Evolutionary conservation across 2,888 invertebrate species (phyloP).

Genomic region (Poecilobothrus nobilitatus): DNA sequence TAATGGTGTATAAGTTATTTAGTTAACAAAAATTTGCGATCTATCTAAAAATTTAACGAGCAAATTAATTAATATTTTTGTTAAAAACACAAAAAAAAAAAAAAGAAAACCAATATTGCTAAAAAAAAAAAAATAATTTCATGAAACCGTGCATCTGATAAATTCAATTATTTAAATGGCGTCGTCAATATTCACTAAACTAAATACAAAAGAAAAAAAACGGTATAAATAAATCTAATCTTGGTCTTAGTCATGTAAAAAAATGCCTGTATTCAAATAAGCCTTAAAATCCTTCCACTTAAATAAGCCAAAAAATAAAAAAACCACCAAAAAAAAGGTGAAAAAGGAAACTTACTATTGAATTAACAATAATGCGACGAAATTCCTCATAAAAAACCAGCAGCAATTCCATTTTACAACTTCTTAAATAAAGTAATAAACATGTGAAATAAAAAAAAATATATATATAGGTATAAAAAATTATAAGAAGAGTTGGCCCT

Average conservation of each 20-base stretch:
- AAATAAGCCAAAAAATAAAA: neutral
- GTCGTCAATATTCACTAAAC: neutral
- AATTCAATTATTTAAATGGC: conserved; percentile 3
- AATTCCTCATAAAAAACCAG: conserved; percentile 6
- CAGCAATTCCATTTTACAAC: conserved; percentile 3
- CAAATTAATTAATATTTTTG: conserved; percentile 1
- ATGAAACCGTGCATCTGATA: conserved; percentile 6
- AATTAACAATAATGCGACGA: neutral
- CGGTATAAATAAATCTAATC: neutral
- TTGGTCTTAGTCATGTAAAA: neutral
- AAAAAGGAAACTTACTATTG: neutral
- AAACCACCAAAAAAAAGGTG: neutral
- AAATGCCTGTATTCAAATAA: neutral
- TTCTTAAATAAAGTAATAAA: neutral
- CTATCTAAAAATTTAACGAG: neutral
- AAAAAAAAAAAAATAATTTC: neutral
- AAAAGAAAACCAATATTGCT: neutral
- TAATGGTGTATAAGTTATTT: too few species aligned
- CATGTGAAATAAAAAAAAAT: neutral
- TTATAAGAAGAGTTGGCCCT: too few species aligned
- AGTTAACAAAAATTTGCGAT: too few species aligned
- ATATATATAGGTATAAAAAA: too few species aligned
- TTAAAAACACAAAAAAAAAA: neutral
- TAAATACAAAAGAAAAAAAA: neutral
- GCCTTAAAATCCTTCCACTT: neutral